Evolutionary conservation across 2,888 invertebrate species (phyloP), one percentile per base, ranked within the genome.

Genomic region (Lapara coniferarum): DNA sequence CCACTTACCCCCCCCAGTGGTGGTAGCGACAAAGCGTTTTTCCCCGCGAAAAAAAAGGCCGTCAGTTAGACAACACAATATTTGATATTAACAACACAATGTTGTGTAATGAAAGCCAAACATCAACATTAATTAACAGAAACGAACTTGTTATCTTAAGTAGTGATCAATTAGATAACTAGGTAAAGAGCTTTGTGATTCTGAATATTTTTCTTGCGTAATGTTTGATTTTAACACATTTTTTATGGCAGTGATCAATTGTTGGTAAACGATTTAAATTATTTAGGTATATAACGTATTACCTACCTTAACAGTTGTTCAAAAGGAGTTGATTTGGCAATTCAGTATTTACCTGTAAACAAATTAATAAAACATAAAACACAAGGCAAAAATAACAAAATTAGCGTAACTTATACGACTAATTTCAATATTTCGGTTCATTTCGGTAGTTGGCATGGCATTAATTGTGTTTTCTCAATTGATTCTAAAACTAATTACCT

Each of bases 61-160:
- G 49, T 46, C 44, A 10, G 46, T 19, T 63, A 46, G 53, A 55
- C 44, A 46, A 46, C 59, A 19, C 7, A 63, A 12, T 63, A 19
- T 16, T 4, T 13, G n/a, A 63, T 63, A 63, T 63, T 46, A 63
- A 46, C 57, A 57, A 57, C 46, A 63, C 13, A 63, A 10, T 55
- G 49, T 63, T 63, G 19, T 63, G 13, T n/a, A 49, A 63, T 44
- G 12, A 59, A 16, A 44, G 16, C 5, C 19, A 19, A n/a, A 49
- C 16, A 19, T 63, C 19, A 30, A 49, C 46, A 46, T 13, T 63
- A 13, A 46, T 13, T 19, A 49, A 49, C 55, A 19, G 19, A 19
- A 10, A 19, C 16, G 8, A 55, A 55, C 55, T 55, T 19, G 55
- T 19, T 55, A 53, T 53, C 53, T 53, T 10, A 37, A 14, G 30